Conservation (phyloP, 2,888 invertebrate species). For the Orchesellides sinensis region DNA sequence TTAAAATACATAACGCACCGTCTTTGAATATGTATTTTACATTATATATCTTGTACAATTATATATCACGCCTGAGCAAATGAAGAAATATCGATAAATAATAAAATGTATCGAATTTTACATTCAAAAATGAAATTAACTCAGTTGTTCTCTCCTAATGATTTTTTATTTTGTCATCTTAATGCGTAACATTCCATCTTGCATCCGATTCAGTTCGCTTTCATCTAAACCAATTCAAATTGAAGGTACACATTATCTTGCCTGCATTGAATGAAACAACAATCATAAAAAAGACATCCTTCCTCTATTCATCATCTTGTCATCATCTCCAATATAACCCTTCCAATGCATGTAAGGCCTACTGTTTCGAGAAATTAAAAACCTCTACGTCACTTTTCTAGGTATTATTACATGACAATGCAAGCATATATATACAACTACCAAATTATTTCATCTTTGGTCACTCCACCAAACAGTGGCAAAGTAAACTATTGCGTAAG, state of each 20-base stretch:
- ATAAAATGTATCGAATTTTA: constrained; percentile 5
- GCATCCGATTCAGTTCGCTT: not conserved
- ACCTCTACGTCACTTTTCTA: not conserved
- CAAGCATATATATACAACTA: too few relatives aligned
- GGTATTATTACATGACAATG: too few relatives aligned
- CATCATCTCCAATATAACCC: not conserved
- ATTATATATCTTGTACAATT: constrained; percentile 33
- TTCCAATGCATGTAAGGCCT: not conserved
- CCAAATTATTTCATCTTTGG: too few relatives aligned
- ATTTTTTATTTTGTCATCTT: too few relatives aligned
- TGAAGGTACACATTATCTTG: too few relatives aligned
- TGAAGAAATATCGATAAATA: constrained; percentile 25
- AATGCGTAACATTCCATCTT: too few relatives aligned
- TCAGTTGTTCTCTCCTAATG: not conserved
- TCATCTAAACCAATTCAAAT: too few relatives aligned
- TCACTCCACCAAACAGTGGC: too few relatives aligned
- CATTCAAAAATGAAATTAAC: not conserved
- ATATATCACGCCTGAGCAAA: constrained; percentile 5
- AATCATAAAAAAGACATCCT: not conserved
- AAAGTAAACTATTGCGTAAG: too few relatives aligned
- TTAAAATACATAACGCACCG: constrained; percentile 10
- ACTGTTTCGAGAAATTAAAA: not conserved
- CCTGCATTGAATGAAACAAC: too few relatives aligned
- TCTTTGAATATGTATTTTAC: constrained; percentile 17
- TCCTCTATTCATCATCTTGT: not conserved